These are phyloP conservation scores for Neuroscelio doddi DNA, from an alignment of 2,888 invertebrate species.

Conservation along the genomic window DNA sequence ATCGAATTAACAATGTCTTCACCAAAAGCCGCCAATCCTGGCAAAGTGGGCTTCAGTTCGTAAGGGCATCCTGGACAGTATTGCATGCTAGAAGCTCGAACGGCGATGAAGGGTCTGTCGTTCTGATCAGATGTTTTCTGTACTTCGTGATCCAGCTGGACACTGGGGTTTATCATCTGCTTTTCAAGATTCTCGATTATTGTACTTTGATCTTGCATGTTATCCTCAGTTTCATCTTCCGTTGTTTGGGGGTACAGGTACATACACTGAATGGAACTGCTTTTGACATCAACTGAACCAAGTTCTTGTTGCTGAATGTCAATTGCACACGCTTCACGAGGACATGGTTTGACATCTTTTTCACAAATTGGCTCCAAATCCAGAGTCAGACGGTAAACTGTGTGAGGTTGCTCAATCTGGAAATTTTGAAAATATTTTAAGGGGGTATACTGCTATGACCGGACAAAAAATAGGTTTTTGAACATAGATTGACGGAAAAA, in stretches of 20 bases:
- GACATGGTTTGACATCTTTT: slow-evolving; percentile 53
- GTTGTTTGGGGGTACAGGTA: slow-evolving; percentile 54
- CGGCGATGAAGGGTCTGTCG: slow-evolving; percentile 64
- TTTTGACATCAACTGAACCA: slow-evolving; percentile 54
- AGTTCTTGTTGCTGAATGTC: slow-evolving; percentile 58
- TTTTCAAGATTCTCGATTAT: slow-evolving; percentile 54
- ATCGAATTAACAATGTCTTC: slow-evolving; percentile 58
- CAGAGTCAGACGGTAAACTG: slow-evolving; percentile 60
- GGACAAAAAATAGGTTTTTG: background rate
- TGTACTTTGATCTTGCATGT: slow-evolving; percentile 51
- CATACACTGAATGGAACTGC: slow-evolving; percentile 62
- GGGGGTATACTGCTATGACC: too few relatives aligned
- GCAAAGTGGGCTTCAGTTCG: slow-evolving; percentile 64
- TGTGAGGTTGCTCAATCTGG: slow-evolving; percentile 58
- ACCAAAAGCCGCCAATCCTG: slow-evolving; percentile 60
- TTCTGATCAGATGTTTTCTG: slow-evolving; percentile 58
- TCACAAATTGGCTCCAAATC: slow-evolving; percentile 61
- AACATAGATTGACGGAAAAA: too few relatives aligned
- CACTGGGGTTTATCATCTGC: slow-evolving; percentile 41
- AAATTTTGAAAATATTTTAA: too few relatives aligned
- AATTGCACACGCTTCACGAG: slow-evolving; percentile 61
- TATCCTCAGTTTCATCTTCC: slow-evolving; percentile 43
- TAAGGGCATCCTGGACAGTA: slow-evolving; percentile 69
- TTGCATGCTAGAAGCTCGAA: slow-evolving; percentile 54
- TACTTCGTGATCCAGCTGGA: slow-evolving; percentile 60